Evolutionary conservation across 53 echinoderm and acorn worm genomes (phyloP).

Genomic region (Holothuria leucospilota): DNA sequence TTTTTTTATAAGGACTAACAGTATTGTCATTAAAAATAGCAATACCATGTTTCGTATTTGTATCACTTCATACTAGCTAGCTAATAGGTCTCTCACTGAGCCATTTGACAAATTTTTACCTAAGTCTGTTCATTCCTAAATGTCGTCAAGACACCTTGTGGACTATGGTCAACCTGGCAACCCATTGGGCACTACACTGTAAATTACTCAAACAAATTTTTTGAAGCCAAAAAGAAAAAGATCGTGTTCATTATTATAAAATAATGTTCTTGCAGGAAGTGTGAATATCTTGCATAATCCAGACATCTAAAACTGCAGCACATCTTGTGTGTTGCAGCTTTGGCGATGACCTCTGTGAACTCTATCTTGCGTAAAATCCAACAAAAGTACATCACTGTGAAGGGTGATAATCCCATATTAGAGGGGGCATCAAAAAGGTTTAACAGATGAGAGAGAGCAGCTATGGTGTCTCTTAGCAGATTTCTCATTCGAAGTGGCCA

Average conservation of each 20-base stretch:
- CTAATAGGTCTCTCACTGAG: no score
- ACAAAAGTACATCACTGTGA: slow-evolving; percentile 92
- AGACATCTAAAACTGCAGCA: neutral
- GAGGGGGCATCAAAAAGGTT: slow-evolving; percentile 96
- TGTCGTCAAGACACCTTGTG: no score
- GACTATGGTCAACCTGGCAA: no score
- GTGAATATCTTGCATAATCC: neutral
- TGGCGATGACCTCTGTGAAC: slow-evolving; percentile 98
- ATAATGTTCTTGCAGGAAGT: neutral
- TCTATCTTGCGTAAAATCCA: slow-evolving; percentile 97
- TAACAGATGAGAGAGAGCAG: slow-evolving; percentile 95
- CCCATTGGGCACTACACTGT: no score
- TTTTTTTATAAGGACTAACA: no score
- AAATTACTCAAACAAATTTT: no score
- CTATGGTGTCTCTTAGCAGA: slow-evolving; percentile 99
- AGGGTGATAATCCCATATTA: slow-evolving; percentile 97
- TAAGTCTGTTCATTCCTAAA: no score
- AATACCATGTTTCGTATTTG: no score
- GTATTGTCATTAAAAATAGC: no score
- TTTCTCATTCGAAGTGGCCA: slow-evolving; percentile 98
- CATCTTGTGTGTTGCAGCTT: slow-evolving; percentile 51
- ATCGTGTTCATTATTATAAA: neutral
- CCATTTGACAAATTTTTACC: no score
- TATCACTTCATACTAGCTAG: no score
- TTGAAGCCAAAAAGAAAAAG: no score